Base-by-base conservation (phyloP, 2,113 vertebrate species). In the Cinclus cinclus region DNA sequence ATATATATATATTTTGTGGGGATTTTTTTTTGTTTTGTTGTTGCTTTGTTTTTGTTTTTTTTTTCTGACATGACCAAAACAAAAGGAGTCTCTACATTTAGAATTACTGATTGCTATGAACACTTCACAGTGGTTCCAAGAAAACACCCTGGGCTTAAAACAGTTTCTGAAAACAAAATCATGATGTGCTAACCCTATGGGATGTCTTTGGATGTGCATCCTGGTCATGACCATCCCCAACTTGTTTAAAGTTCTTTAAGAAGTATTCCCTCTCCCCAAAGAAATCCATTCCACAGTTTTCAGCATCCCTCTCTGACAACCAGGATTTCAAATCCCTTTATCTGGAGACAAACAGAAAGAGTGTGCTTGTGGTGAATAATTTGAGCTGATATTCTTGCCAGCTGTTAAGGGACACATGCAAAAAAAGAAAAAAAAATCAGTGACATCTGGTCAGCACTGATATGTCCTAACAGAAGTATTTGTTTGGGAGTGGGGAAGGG, bases 331-430 rank as follows among this genome's bases (percentile, higher is more conserved):
- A 97, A 97, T 95, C 96, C 92, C 87, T 97, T 98, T 97, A 97
- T 97, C 95, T 98, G 95, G 93, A 95, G 97, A 95, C 96, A 97
- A 97, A 97, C 96, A 97, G 94, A 97, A 96, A 97, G 96, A 90
- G 94, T 96, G 85, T 95, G 92, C 94, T 96, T 81, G 42, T 96
- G 90, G 94, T 41, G 92, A 96, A 97, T 95, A 96, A 97, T 97
- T 83, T 94, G 96, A 97, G 95, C 96, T 93, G 95, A 97, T 97
- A 90, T 91, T 97, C 95, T 95, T 95, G 90, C 97, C 97, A 97
- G 97, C 97, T 98, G 97, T 96, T 97, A 89, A 94, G 95, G 90
- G 95, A 96, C 97, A 97, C 90, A 91, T 96, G 96, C 74, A 85
- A 83, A 92, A 85, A 89, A 83, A 92, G 71, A 90, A 83, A 93